These are phyloP conservation scores for Sarcophaga subvicina DNA, from an alignment of 2,888 invertebrate genomes.

Conservation along the genomic window DNA sequence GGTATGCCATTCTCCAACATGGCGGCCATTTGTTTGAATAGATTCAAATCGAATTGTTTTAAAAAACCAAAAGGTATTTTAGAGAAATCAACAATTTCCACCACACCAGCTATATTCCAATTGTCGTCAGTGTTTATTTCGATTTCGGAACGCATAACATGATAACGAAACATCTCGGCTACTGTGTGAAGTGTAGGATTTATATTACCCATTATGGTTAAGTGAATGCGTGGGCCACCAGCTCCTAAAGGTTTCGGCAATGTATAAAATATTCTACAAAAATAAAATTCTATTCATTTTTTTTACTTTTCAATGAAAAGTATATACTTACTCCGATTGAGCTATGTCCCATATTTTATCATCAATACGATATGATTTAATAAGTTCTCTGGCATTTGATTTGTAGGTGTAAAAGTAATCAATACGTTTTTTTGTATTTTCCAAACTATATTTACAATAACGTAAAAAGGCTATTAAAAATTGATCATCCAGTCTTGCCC, in stretches of 20 bases:
- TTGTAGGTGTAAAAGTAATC: constrained; percentile 84
- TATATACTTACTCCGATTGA: constrained; percentile 75
- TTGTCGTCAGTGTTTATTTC: constrained; percentile 83
- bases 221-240: constrained; percentile 82
- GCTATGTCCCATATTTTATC: constrained; percentile 76
- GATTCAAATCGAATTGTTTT: constrained; percentile 75
- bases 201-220: constrained; percentile 82
- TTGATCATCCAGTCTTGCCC: constrained; percentile 81
- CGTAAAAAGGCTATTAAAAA: constrained; percentile 83
- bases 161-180: constrained; percentile 77
- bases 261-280: constrained; percentile 75
- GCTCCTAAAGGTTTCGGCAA: constrained; percentile 79
- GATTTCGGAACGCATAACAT: constrained; percentile 77
- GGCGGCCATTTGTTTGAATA: constrained; percentile 77
- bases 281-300: background rate
- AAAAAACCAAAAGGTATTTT: constrained; percentile 77
- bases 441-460: constrained; percentile 83
- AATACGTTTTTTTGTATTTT: constrained; percentile 83
- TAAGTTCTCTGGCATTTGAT: constrained; percentile 82
- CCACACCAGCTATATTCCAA: constrained; percentile 83
- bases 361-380: constrained; percentile 77
- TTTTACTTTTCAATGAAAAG: background rate
- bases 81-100: constrained; percentile 84
- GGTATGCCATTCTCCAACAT: constrained; percentile 77
- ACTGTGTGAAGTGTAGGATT: constrained; percentile 76